These are phyloP conservation scores for Schizaphis graminum DNA, from an alignment of 2,888 invertebrate genomes.

Conservation along the genomic window DNA sequence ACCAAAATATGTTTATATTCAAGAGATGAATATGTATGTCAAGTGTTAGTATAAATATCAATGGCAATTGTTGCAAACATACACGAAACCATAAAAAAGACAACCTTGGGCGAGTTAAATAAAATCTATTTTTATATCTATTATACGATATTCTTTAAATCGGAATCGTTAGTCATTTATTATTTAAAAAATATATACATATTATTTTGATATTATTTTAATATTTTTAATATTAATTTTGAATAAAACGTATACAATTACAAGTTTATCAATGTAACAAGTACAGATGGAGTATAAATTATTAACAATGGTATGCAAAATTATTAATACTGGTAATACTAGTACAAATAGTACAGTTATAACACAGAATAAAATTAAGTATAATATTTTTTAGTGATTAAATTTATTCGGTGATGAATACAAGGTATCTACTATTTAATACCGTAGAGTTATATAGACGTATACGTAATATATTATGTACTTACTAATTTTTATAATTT, in stretches of 20 bases:
- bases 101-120: slow-evolving; percentile 48
- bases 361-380: not conserved
- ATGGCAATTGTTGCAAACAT: slow-evolving; percentile 48
- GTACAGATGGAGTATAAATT: not conserved
- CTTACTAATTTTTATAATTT: not conserved
- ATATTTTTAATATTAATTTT: no score
- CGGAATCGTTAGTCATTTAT: slow-evolving; percentile 36
- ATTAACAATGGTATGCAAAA: not conserved
- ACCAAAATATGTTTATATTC: slow-evolving; percentile 48
- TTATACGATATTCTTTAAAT: slow-evolving; percentile 11
- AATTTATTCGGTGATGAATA: no score
- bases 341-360: not conserved
- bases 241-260: not conserved
- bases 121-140: slow-evolving; percentile 44
- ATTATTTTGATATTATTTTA: no score
- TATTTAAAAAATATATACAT: slow-evolving; percentile 21
- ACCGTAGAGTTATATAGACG: no score
- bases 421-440: no score
- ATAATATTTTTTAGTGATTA: not conserved
- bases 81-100: slow-evolving; percentile 20
- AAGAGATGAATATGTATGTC: slow-evolving; percentile 49
- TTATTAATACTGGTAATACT: no score
- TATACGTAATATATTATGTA: no score
- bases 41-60: slow-evolving; percentile 35
- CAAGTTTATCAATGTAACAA: no score